These are phyloP conservation scores for Uria lomvia DNA, from an alignment of 2,113 vertebrate genomes.

Conservation along the genomic window DNA sequence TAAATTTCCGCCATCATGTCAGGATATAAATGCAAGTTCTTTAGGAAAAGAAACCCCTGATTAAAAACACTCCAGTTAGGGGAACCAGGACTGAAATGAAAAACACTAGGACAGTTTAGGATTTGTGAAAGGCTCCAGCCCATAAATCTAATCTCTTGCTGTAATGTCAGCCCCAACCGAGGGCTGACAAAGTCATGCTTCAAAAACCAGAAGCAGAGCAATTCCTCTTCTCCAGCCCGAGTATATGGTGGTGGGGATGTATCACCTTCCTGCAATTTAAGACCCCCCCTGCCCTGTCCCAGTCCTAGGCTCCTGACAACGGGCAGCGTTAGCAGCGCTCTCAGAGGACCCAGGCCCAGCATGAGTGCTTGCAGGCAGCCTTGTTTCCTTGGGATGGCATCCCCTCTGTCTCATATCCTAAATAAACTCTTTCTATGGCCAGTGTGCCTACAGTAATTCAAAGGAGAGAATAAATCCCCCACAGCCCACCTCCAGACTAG, in stretches of 20 bases:
- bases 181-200: not conserved
- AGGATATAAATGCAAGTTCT: not conserved
- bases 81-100: not conserved
- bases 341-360: not conserved
- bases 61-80: not conserved
- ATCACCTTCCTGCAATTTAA: not conserved
- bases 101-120: not conserved
- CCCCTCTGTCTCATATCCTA: not conserved
- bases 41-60: not conserved
- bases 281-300: not conserved
- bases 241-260: not conserved
- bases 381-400: not conserved
- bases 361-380: not conserved
- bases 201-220: not conserved
- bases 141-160: not conserved
- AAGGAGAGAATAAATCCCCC: not conserved
- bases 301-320: not conserved
- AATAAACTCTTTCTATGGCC: not conserved
- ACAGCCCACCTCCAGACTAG: not conserved
- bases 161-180: not conserved
- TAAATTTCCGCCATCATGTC: not conserved
- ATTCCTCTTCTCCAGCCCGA: not conserved
- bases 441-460: not conserved
- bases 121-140: not conserved
- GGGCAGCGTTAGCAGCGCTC: accelerated